Percentiles rank a stretch among this genome's conserved stretches.
These are phyloP conservation scores for Elachura formosa DNA, from an alignment of 2,113 vertebrate genomes.

Conservation along the genomic window DNA sequence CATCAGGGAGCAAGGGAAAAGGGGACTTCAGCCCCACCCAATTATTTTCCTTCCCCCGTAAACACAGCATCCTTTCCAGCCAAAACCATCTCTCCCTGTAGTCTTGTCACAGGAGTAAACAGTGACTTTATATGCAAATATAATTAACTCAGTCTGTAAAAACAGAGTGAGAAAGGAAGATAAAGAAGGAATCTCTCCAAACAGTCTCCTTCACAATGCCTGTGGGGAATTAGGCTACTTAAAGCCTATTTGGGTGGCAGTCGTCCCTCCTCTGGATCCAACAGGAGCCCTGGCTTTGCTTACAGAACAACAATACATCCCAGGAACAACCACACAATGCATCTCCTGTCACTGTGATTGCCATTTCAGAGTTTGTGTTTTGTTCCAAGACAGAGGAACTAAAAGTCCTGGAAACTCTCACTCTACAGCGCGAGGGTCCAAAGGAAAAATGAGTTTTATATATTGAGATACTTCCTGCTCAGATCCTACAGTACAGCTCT, in stretches of 20 bases:
- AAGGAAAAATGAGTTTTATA: not conserved
- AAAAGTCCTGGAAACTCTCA: not conserved
- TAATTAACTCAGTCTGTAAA: constrained; percentile 13
- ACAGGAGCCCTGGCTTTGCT: not conserved
- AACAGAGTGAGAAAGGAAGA: constrained; percentile 7
- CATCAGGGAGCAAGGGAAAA: not conserved
- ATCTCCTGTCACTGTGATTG: not conserved
- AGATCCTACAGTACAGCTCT: not conserved
- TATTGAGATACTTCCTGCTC: not conserved
- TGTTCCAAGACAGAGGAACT: not conserved
- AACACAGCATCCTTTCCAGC: not conserved
- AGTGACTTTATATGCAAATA: not conserved
- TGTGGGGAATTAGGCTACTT: not conserved
- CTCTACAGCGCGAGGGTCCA: no score
- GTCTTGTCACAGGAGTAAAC: constrained; percentile 7
- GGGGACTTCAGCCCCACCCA: not conserved
- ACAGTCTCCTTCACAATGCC: not conserved
- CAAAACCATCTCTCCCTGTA: not conserved
- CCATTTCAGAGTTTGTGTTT: not conserved
- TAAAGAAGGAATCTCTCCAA: not conserved
- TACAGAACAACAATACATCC: not conserved
- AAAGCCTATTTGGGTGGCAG: not conserved
- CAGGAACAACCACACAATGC: not conserved
- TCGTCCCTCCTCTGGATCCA: not conserved
- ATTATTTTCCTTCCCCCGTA: not conserved